Conservation (phyloP, 2,113 vertebrate species). For the Strix aluco region DNA sequence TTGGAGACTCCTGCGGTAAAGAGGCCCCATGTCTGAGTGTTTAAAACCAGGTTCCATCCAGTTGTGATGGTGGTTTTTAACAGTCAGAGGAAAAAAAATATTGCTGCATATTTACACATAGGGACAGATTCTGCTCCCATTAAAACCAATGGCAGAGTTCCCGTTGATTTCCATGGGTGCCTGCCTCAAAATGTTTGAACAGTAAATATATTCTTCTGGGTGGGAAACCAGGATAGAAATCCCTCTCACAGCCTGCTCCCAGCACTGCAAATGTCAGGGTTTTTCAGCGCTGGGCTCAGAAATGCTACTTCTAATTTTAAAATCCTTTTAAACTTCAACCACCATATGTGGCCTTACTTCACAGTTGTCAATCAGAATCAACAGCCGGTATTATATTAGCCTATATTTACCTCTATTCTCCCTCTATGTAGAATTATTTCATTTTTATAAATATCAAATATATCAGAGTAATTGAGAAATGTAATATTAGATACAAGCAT, state of each 20-base stretch:
- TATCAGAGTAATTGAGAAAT: not conserved
- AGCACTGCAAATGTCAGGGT: conserved; percentile 29
- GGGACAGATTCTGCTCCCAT: conserved; percentile 54
- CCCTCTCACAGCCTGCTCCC: conserved; percentile 47
- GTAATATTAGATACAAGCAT: not conserved
- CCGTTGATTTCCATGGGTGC: conserved; percentile 51
- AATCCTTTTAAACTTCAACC: conserved; percentile 44
- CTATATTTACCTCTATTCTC: not conserved
- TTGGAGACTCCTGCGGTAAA: conserved; percentile 34
- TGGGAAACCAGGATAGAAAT: conserved; percentile 59
- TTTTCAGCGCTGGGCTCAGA: not conserved
- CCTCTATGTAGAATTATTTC: not conserved
- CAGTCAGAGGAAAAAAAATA: conserved; percentile 43
- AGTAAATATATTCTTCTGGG: conserved; percentile 66
- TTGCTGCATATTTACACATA: conserved; percentile 23
- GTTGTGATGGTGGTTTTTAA: conserved; percentile 54
- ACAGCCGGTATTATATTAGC: not conserved
- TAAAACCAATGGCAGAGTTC: conserved; percentile 56
- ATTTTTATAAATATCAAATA: not conserved
- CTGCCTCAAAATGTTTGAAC: conserved; percentile 55
- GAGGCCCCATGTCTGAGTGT: conserved; percentile 24
- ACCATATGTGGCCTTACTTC: conserved; percentile 12
- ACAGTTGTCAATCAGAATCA: conserved; percentile 30
- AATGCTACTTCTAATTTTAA: conserved; percentile 37
- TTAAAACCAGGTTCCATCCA: conserved; percentile 46